Evolutionary conservation across 1,140 invertebrate genomes (phyloP).

Genomic region (Asobara japonica): DNA sequence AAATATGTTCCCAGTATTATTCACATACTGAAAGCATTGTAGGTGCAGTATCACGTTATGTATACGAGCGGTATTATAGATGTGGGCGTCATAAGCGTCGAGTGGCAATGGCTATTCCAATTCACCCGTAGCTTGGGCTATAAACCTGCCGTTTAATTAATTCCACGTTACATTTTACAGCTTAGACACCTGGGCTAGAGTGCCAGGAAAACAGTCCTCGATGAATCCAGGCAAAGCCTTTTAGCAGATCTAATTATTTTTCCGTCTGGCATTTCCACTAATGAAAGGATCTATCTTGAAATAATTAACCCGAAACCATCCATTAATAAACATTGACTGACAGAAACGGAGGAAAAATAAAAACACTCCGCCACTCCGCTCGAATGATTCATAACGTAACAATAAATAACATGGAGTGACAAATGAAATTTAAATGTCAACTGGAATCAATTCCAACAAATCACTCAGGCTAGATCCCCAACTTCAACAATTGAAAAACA

Average conservation of each 20-base stretch:
- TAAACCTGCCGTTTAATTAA: slow-evolving; percentile 42
- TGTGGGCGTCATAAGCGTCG: slow-evolving; percentile 17
- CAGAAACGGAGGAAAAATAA: not conserved
- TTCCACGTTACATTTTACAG: slow-evolving; percentile 33
- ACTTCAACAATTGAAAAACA: not conserved
- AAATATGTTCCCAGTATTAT: slow-evolving; percentile 4
- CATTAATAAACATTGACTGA: too few species aligned
- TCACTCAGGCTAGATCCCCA: not conserved
- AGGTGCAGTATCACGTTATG: slow-evolving; percentile 6
- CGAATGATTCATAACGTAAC: not conserved
- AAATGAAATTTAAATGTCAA: not conserved
- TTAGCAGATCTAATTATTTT: not conserved
- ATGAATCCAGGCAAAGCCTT: not conserved
- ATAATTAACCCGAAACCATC: too few species aligned
- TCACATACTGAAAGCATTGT: slow-evolving; percentile 23
- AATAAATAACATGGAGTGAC: not conserved
- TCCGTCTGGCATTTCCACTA: too few species aligned
- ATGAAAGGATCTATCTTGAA: too few species aligned
- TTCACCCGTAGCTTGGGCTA: slow-evolving; percentile 33
- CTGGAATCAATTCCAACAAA: not conserved
- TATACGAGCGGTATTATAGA: not conserved
- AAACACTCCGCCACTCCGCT: not conserved
- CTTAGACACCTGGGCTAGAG: slow-evolving; percentile 25
- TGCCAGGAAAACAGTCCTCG: not conserved
- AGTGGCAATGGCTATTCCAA: slow-evolving; percentile 31